Evolutionary conservation across 2,797 vertebrate genomes (phyloP).

Genomic region (Galaxias olidus): DNA sequence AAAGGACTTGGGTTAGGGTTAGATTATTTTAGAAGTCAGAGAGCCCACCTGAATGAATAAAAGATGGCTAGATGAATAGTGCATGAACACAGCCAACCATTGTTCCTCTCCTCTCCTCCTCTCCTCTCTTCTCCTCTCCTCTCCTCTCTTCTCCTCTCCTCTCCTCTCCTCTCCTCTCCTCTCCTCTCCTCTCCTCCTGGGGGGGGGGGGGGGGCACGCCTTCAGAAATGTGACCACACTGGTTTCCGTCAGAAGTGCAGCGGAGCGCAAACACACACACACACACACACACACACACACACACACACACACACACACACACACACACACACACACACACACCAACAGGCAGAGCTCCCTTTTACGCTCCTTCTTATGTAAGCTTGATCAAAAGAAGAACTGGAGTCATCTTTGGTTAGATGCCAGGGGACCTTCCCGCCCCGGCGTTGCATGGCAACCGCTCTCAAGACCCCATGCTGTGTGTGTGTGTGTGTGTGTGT

Average conservation of each 20-base stretch:
- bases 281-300: not conserved
- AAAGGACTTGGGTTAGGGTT: no score
- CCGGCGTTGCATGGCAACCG: slow-evolving; percentile 7
- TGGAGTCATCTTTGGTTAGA: slow-evolving; percentile 3
- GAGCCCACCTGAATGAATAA: not conserved
- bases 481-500: not conserved
- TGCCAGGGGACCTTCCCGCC: not conserved
- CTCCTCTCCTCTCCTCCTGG: not conserved
- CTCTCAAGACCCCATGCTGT: not conserved
- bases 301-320: slow-evolving; percentile 1
- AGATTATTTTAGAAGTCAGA: not conserved
- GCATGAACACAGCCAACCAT: not conserved
- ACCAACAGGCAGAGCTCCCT: not conserved
- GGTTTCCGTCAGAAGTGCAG: slow-evolving; percentile 46
- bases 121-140: no score
- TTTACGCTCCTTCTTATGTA: not conserved
- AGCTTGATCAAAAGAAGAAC: slow-evolving; percentile 6
- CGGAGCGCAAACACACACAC: slow-evolving; percentile 15
- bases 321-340: slow-evolving; percentile 1
- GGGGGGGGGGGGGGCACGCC: not conserved
- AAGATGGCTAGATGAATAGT: not conserved
- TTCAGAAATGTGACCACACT: slow-evolving; percentile 54
- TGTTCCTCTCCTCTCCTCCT: no score
- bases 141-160: no score
- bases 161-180: no score